phyloP scores from a whole-genome alignment of 2,888 invertebrate genomes.

The Allacma fusca region DNA sequence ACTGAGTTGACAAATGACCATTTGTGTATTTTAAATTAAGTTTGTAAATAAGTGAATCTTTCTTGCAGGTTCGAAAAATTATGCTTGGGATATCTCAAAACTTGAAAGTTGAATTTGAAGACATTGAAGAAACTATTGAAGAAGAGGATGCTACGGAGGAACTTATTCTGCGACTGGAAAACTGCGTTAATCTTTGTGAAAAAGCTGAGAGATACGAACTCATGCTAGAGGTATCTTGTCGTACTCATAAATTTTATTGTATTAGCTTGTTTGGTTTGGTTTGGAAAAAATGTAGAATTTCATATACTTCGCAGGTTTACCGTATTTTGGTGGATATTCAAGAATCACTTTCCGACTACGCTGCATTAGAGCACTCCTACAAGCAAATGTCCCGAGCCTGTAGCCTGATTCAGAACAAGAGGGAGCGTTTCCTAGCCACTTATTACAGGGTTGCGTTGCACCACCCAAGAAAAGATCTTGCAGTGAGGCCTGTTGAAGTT shows the following conservation, averaged over 20 bases:
- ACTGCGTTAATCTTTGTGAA: conserved; percentile 57
- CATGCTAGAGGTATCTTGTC: conserved; percentile 59
- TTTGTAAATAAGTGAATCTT: too few species aligned
- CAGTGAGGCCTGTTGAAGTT: conserved; percentile 54
- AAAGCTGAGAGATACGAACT: conserved; percentile 60
- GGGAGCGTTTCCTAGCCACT: conserved; percentile 60
- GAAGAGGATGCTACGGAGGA: conserved; percentile 61
- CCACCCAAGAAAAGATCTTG: conserved; percentile 52
- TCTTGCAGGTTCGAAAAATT: conserved; percentile 53
- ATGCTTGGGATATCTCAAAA: conserved; percentile 60
- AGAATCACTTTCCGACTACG: conserved; percentile 61
- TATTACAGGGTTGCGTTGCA: conserved; percentile 59
- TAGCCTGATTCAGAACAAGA: conserved; percentile 59
- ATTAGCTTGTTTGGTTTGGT: background rate
- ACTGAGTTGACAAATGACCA: too few species aligned
- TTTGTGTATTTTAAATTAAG: too few species aligned
- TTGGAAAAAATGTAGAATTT: background rate
- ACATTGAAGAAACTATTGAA: conserved; percentile 54
- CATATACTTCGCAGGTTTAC: conserved; percentile 53
- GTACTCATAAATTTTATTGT: background rate
- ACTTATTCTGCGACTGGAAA: conserved; percentile 59
- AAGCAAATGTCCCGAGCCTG: conserved; percentile 61
- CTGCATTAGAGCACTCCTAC: conserved; percentile 60
- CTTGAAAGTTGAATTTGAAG: conserved; percentile 59
- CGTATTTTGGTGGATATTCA: conserved; percentile 61